Percentiles rank a stretch among this genome's conserved stretches.
Evolutionary conservation across 2,113 vertebrate genomes (phyloP).

Genomic region (Galeopterus variegatus): DNA sequence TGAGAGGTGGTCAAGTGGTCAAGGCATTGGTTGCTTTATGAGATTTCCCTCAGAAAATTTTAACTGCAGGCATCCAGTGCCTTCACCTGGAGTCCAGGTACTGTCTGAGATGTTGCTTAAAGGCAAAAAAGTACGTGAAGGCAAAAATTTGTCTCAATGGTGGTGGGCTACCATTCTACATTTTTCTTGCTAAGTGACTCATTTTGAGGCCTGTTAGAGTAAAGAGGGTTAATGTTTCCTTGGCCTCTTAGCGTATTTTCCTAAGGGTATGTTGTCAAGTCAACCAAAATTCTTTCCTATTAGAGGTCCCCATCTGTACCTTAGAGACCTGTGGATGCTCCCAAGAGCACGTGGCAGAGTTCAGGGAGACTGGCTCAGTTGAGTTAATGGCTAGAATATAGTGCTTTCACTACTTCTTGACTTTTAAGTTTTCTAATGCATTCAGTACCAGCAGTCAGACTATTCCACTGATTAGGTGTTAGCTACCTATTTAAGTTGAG

Average conservation of each 20-base stretch:
- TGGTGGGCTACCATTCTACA: background rate
- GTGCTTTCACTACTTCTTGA: background rate
- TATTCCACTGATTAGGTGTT: background rate
- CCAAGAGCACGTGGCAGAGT: constrained; percentile 2
- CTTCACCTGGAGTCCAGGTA: background rate
- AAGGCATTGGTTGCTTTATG: background rate
- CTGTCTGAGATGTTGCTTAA: background rate
- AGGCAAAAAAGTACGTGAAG: background rate
- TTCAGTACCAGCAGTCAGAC: constrained; percentile 12
- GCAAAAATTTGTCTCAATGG: background rate
- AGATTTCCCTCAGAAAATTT: background rate
- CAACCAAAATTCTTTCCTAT: constrained; percentile 27
- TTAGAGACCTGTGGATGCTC: background rate
- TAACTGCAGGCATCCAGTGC: background rate
- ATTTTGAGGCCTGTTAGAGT: background rate
- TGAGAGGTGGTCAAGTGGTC: background rate
- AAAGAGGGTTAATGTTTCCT: background rate
- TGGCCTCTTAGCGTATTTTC: background rate
- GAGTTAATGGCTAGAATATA: background rate
- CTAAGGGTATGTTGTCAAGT: constrained; percentile 62
- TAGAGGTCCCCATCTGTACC: background rate
- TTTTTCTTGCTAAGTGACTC: background rate
- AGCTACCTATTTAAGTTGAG: background rate
- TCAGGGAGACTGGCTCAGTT: background rate
- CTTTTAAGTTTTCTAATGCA: background rate